Evolutionary conservation across 2,888 invertebrate genomes (phyloP), one percentile per base, ranked within the genome.

Genomic region (Epinotia ramella): DNA sequence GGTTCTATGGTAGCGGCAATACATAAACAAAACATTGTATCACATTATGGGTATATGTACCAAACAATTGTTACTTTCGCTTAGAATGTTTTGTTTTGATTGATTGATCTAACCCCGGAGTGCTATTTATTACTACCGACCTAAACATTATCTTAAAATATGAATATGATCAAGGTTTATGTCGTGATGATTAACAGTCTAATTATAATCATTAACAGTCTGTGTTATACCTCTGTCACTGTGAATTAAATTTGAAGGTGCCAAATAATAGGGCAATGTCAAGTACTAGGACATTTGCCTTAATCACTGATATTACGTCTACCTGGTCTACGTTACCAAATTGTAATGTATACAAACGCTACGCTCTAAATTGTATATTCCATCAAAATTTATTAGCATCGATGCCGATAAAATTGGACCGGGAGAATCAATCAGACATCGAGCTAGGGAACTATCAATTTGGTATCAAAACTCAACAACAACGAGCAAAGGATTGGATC

Each of bases 401-500:
- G 28, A 16, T 1, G 28, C n/a, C 53, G n/a, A 24, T 68, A 40
- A 44, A 12, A 20, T 16, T 7, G 16, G 11, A 13, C 44, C 49
- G 28, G 13, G 57, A 7, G 40, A 57, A 24, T 57, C 46, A 24
- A 65, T 66, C 28, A 20, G 49, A 65, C 28, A 33, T 59, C 24
- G 33, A 49, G 16, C 13, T 64, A 28, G 44, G 44, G n/a, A 2
- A 56, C 28, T 40, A 66, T 66, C 49, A 33, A 44, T 59, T 57
- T 67, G 56, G 20, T 57, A 57, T 18, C 11, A 33, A 59, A 33
- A 59, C 53, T 28, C 46, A 56, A 53, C 53, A 64, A 64, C 44
- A 9, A 20, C 16, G 57, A 56, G 71, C 24, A 65, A 57, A 46
- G 64, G 59, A n/a, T 73, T 65, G 28, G 46, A 66, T 18, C 13